Conservation (phyloP, 2,797 vertebrate genomes). For the Gallinago nigripennis region DNA sequence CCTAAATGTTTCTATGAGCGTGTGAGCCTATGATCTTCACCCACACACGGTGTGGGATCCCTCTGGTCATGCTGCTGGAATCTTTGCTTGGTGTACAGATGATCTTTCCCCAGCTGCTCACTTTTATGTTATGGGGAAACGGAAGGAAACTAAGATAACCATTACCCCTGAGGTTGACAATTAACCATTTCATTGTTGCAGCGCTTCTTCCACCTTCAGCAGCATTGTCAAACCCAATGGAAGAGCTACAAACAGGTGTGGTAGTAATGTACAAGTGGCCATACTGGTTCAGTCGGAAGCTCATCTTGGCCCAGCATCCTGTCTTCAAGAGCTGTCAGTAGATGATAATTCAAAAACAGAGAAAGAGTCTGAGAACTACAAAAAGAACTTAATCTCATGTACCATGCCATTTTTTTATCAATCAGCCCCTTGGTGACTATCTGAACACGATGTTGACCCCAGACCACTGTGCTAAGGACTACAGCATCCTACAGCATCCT, state of each 20-base stretch:
- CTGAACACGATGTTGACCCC: background rate
- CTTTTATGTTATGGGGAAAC: background rate
- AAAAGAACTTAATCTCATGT: background rate
- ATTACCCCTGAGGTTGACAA: background rate
- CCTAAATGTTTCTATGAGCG: background rate
- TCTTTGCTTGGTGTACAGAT: background rate
- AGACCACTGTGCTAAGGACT: background rate
- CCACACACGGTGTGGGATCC: accelerated
- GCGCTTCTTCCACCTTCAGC: background rate
- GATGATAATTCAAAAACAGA: background rate
- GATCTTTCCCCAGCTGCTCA: background rate
- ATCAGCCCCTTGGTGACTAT: background rate
- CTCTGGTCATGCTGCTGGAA: background rate
- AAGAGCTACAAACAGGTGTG: background rate
- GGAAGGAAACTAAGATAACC: background rate
- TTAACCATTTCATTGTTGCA: background rate
- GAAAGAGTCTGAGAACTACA: background rate
- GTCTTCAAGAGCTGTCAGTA: background rate
- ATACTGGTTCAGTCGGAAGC: background rate
- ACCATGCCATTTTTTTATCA: background rate
- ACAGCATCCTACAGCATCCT: background rate
- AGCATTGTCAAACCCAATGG: background rate
- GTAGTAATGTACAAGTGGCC: background rate
- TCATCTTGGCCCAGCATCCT: background rate
- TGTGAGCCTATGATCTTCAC: background rate